These are phyloP conservation scores for Parasteatoda tepidariorum DNA, from an alignment of 1,140 invertebrate species.

Conservation along the genomic window DNA sequence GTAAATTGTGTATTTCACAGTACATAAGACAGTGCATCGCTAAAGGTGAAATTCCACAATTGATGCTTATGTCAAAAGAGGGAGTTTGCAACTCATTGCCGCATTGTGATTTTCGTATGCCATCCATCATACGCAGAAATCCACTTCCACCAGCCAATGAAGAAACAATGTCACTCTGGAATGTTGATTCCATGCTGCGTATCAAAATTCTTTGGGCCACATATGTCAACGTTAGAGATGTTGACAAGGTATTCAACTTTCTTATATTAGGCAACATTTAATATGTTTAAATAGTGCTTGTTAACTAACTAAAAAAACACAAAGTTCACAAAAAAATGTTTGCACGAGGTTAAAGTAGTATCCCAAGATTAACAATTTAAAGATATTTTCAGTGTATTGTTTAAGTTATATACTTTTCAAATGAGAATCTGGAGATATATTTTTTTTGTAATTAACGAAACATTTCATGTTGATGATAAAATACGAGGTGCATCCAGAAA, in stretches of 20 bases:
- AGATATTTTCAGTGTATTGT: too few relatives aligned
- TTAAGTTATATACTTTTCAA: too few relatives aligned
- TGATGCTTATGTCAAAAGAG: conserved; percentile 72
- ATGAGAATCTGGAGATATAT: too few relatives aligned
- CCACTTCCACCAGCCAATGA: conserved; percentile 36
- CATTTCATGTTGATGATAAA: too few relatives aligned
- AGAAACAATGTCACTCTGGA: conserved; percentile 67
- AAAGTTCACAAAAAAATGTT: too few relatives aligned
- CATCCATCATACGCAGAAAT: conserved; percentile 52
- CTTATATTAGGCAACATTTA: too few relatives aligned
- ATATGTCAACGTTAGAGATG: conserved; percentile 73
- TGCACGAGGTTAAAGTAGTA: too few relatives aligned
- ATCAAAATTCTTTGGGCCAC: conserved; percentile 72
- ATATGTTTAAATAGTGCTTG: too few relatives aligned
- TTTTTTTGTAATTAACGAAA: too few relatives aligned
- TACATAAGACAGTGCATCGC: conserved; percentile 72
- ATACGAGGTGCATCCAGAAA: too few relatives aligned
- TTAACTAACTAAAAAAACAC: too few relatives aligned
- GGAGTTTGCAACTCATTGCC: conserved; percentile 67
- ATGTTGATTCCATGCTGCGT: conserved; percentile 68
- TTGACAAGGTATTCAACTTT: conserved; percentile 69
- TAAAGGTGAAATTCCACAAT: conserved; percentile 70
- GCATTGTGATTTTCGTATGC: conserved; percentile 56
- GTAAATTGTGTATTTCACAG: conserved; percentile 66
- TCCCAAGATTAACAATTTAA: too few relatives aligned